Base-by-base conservation (phyloP, 2,888 invertebrate genomes). In the Nebria salina region DNA sequence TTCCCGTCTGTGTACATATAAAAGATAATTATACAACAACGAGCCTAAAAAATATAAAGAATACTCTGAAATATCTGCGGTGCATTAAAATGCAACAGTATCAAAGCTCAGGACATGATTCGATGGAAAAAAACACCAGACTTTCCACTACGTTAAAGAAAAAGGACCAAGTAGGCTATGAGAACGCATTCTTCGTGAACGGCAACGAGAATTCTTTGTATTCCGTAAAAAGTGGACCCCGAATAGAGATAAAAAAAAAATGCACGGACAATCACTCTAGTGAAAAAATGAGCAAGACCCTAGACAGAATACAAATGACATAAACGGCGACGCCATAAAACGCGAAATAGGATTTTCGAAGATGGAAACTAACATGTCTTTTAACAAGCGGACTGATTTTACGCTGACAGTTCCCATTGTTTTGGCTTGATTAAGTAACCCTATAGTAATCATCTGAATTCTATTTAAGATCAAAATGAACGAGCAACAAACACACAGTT, bases 311-410 rank as follows among this genome's bases (percentile, higher is more conserved):
- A 86, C 85, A 85, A 85, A 85, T 84, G 84, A 84, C 83, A 72
- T 75, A 83, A 82, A 82, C 83, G 81, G 34, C 13, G 20, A 73
- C 73, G 73, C 54, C 6, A 54, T 54, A 54, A 54, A 73, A n/a
- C 43, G 41, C 78, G 65, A 78, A 73, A 78, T 78, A 75, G 74
- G 66, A 79, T 75, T 54, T 54, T 68, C 83, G 74, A 72, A 83
- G 83, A 83, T 82, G 82, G 77, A 70, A 79, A 76, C 65, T 81
- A 83, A 82, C 83, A 82, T 82, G 82, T 83, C 84, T 84, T 85
- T 85, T 85, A 86, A 86, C 85, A 85, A 86, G 85, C 84, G 79
- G 83, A 83, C 83, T 84, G 85, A 86, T 85, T 85, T 85, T 85
- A 83, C 83, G 83, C 83, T 85, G 85, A 85, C 85, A 85, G 83